Base-by-base conservation (phyloP, 2,888 invertebrate genomes). In the Apodemia zela region DNA sequence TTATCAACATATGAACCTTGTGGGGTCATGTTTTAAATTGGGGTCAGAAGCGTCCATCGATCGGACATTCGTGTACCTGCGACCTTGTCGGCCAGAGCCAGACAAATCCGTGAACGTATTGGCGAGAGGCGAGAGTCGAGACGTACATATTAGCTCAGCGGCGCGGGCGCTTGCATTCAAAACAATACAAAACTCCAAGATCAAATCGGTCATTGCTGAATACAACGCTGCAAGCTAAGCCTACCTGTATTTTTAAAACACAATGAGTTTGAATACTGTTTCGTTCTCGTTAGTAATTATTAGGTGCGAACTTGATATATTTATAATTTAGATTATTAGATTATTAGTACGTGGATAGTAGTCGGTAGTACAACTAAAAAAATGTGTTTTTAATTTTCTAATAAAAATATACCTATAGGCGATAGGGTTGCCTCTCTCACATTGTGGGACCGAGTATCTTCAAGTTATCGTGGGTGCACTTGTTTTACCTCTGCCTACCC, bases 21-120 rank as follows among this genome's bases (percentile, higher is more conserved):
- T 69, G 80, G 78, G 82, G 84, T 84, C 82, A 85, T 75, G 66
- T 75, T 72, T 72, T 75, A 82, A 85, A 85, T 83, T 87, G 85
- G 78, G 84, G 84, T 87, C 85, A 80, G 75, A 84, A 73, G 77
- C 77, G 84, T 81, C 79, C 81, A 79, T 71, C 75, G 75, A 73
- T 73, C 78, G 74, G 77, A 68, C 74, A 72, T 68, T 68, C 69
- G 72, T 68, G 69, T 69, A 75, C 72, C 72, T 72, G 67, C 71
- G 74, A 75, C 76, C 73, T 72, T 72, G 71, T 63, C 68, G 65
- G 63, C 51, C 67, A 67, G 69, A 68, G 63, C 59, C 68, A 68
- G 69, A 68, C 67, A 60, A 65, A 65, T 62, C 62, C 29, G 51
- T 61, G 35, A 64, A 59, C 60, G 63, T 57, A 66, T 61, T 61